Evolutionary conservation across 1,140 invertebrate species (phyloP), one percentile per base, ranked within the genome.

Genomic region (Drosophila saltans): DNA sequence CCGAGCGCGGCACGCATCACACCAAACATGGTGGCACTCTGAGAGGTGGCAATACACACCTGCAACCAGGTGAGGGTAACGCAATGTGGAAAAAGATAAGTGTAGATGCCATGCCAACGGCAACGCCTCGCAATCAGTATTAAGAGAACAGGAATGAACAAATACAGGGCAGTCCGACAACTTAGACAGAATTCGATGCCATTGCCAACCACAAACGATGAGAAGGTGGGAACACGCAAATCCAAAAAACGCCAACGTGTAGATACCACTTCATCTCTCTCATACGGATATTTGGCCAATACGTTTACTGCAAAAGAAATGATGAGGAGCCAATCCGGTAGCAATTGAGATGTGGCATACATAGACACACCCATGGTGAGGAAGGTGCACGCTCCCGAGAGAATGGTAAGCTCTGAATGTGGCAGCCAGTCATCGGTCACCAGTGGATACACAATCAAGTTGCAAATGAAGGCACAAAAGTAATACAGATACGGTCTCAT

Each of bases 1-100:
- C 95, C 96, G 4, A 97, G 91, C 3, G 96, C 95, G 0, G 96
- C 96, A 39, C 97, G 92, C 36, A 96, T 94, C 10, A 97, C 90
- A 0, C 96, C 96, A 81, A 96, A 96, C 92, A 95, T 96, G 0
- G 96, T 97, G 33, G 96, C 95, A 30, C 95, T 96, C 80, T 97
- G 96, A 0, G 96, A 96, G 72, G 95, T 95, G 2, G 96, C 94
- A 70, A 97, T 95, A 40, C 96, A 96, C 78, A 97, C 95, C 80
- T 97, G 96, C 86, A 97, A 95, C 97, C 97, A 98, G 80, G 96
- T 96, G 5, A 97, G 93, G 0, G 96, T 97, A 0, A 97, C 96
- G 56, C 97, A 96, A 92, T 98, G 97, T 0, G 97, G 97, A 43
- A 98, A 94, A 0, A 97, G 92, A 36, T 94, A 95, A 66, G 95